A percentile compares a stretch with the other conserved stretches of the same genome.
These are phyloP conservation scores for Pygoscelis antarcticus DNA, from an alignment of 2,113 vertebrate species.

Conservation along the genomic window DNA sequence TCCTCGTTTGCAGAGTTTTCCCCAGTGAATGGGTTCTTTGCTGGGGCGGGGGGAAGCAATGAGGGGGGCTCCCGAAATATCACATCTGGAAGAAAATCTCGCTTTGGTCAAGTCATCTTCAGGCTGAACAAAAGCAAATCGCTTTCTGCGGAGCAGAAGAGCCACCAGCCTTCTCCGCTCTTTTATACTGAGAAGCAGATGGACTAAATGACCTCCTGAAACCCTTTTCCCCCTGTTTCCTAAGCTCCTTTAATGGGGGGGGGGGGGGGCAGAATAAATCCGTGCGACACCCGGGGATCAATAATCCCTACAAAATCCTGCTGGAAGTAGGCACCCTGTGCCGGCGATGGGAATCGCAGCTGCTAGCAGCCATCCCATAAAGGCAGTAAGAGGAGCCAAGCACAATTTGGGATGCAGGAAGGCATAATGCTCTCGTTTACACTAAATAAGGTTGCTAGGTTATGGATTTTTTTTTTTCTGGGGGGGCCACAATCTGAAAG, in stretches of 20 bases:
- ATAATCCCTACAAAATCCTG: neutral
- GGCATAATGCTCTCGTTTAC: neutral
- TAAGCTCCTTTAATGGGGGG: neutral
- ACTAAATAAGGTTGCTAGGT: conserved; percentile 47
- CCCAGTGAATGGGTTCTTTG: neutral
- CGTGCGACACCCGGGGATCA: neutral
- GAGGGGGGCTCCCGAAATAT: neutral
- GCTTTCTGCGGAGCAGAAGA: neutral
- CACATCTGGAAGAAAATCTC: neutral
- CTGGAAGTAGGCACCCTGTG: neutral
- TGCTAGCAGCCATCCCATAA: neutral
- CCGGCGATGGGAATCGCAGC: neutral
- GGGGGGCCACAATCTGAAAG: neutral
- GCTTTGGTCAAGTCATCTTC: neutral
- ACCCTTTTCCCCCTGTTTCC: neutral
- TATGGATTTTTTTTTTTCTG: conserved; percentile 5
- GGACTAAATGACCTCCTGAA: neutral
- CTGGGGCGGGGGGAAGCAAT: neutral
- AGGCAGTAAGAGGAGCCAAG: neutral
- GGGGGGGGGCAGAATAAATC: neutral
- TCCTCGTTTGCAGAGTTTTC: neutral
- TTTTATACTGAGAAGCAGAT: neutral
- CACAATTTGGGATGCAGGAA: neutral
- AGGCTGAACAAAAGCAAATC: neutral
- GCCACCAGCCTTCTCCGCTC: neutral